phyloP scores from a whole-genome alignment of 2,113 vertebrate genomes.

The Tachysurus vachellii region DNA sequence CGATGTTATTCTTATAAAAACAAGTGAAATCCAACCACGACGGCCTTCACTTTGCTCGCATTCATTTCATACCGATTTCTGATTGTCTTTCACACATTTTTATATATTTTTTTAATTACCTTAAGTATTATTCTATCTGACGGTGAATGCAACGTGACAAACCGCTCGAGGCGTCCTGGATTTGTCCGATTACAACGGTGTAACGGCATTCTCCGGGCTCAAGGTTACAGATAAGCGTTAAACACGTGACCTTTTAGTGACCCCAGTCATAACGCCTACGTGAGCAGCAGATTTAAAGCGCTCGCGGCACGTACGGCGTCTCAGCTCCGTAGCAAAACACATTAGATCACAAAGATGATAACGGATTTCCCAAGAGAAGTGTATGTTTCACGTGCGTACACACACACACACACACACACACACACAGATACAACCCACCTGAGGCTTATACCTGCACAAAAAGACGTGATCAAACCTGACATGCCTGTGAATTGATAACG shows the following conservation, averaged over 20 bases:
- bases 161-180: slow-evolving; percentile 15
- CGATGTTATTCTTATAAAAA: background rate
- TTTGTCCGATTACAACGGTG: slow-evolving; percentile 44
- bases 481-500: slow-evolving; percentile 51
- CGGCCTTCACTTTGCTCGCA: background rate
- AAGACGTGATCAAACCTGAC: slow-evolving; percentile 41
- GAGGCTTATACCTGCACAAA: background rate
- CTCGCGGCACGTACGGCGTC: background rate
- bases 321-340: slow-evolving; percentile 18
- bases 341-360: slow-evolving; percentile 43
- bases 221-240: slow-evolving; percentile 54
- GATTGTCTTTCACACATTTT: background rate
- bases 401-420: background rate
- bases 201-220: slow-evolving; percentile 34
- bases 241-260: slow-evolving; percentile 15
- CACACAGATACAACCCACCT: background rate
- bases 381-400: background rate
- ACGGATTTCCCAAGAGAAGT: slow-evolving; percentile 22
- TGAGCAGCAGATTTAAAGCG: background rate
- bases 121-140: slow-evolving; percentile 38
- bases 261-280: background rate
- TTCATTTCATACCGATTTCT: background rate
- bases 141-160: slow-evolving; percentile 22
- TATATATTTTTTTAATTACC: background rate
- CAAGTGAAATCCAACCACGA: background rate